Percentiles rank a stretch among this genome's conserved stretches.
These are phyloP conservation scores for Probosciger aterrimus DNA, from an alignment of 2,113 vertebrate genomes.

Conservation along the genomic window DNA sequence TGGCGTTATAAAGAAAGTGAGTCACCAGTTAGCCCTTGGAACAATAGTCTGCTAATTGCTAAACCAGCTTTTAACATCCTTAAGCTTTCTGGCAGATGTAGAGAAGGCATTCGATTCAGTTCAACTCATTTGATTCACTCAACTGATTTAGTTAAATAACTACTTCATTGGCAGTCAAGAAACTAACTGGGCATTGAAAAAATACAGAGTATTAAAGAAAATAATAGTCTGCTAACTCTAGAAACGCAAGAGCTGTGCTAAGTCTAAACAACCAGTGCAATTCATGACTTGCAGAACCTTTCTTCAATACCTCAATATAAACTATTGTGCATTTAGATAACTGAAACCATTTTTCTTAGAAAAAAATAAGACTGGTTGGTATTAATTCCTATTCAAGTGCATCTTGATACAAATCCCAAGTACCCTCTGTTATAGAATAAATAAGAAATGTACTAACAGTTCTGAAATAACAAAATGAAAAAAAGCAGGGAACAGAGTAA, in stretches of 20 bases:
- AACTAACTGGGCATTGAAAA: background rate
- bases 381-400: background rate
- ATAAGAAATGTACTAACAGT: background rate
- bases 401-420: background rate
- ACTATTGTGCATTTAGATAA: background rate
- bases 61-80: slow-evolving; percentile 19
- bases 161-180: background rate
- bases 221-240: background rate
- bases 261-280: background rate
- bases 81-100: slow-evolving; percentile 20
- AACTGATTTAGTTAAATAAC: slow-evolving; percentile 10
- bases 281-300: background rate
- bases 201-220: background rate
- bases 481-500: background rate
- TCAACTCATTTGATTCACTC: background rate
- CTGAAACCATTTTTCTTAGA: background rate
- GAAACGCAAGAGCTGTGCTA: background rate
- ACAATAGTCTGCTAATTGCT: slow-evolving; percentile 38
- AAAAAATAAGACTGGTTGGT: background rate
- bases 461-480: background rate
- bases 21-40: background rate
- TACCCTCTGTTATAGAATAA: background rate
- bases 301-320: background rate
- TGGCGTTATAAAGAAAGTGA: background rate
- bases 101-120: background rate